Conservation (phyloP, 1,140 invertebrate genomes). For the Ganaspis sp. region DNA sequence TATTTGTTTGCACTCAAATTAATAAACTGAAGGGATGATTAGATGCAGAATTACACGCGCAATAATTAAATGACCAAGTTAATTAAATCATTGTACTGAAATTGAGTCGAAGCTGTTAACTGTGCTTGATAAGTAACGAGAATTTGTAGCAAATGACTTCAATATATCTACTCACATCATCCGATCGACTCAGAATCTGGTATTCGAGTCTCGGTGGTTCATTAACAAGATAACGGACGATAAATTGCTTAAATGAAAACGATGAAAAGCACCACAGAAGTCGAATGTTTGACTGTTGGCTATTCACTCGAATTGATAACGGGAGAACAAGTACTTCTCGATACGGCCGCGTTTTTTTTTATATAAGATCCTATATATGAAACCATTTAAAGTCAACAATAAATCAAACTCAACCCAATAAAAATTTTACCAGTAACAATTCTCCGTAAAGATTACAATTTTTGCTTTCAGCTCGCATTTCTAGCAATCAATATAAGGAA, state of each 20-base stretch:
- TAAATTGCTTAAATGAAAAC: neutral
- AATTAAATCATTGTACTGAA: conserved; percentile 2
- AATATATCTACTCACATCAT: neutral
- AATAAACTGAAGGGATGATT: no score
- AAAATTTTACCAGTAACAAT: neutral
- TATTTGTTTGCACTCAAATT: no score
- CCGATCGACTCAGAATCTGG: neutral
- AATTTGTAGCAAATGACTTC: neutral
- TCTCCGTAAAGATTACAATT: no score
- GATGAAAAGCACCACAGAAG: neutral
- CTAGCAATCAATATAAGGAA: neutral
- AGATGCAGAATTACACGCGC: no score
- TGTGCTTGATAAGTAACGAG: neutral
- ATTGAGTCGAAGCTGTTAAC: neutral
- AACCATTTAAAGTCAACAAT: neutral
- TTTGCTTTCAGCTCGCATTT: neutral
- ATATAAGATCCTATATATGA: neutral
- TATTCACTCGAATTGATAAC: conserved; percentile 24
- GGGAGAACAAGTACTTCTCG: conserved; percentile 25
- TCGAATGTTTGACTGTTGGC: neutral
- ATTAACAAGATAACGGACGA: conserved; percentile 24
- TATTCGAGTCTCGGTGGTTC: neutral
- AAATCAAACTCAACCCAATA: neutral
- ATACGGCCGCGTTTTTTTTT: neutral
- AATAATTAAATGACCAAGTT: neutral